Evolutionary conservation across 2,888 invertebrate genomes (phyloP).

Genomic region (Lepeophtheirus nordmannii): DNA sequence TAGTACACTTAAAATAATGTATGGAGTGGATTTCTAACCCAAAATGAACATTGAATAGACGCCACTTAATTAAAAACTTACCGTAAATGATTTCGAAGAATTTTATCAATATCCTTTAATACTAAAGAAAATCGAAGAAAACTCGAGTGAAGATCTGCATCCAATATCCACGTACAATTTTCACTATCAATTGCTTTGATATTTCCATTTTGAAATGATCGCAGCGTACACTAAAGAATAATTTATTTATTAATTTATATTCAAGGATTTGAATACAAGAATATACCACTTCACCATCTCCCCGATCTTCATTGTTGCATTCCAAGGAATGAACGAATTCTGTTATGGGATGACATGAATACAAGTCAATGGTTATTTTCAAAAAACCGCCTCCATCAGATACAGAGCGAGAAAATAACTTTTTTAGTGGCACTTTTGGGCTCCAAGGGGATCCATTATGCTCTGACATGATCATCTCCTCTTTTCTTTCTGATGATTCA

Average conservation of each 20-base stretch:
- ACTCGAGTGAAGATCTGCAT: conserved; percentile 10
- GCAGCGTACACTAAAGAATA: background rate
- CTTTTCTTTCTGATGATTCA: conserved; percentile 4
- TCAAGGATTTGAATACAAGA: background rate
- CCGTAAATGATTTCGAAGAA: conserved; percentile 18
- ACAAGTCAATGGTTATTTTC: conserved; percentile 7
- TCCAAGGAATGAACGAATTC: conserved; percentile 7
- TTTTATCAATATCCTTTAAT: conserved; percentile 14
- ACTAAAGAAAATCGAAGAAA: conserved; percentile 13
- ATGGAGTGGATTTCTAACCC: too few species aligned
- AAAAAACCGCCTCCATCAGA: conserved; percentile 11
- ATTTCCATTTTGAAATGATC: conserved; percentile 2
- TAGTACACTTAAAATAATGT: too few species aligned
- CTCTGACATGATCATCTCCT: conserved; percentile 5
- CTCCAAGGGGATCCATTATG: background rate
- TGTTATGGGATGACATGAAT: conserved; percentile 11
- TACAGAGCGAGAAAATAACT: background rate
- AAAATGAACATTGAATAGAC: too few species aligned
- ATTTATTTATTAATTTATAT: too few species aligned
- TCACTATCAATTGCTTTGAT: conserved; percentile 8
- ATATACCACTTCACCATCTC: background rate
- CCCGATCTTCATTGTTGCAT: background rate
- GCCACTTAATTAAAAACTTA: background rate
- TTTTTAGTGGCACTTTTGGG: conserved; percentile 5
- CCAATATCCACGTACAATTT: conserved; percentile 1